Percentiles rank a stretch among this genome's conserved stretches.
Conservation (phyloP, 2,888 invertebrate genomes). For the Sericinus montela region DNA sequence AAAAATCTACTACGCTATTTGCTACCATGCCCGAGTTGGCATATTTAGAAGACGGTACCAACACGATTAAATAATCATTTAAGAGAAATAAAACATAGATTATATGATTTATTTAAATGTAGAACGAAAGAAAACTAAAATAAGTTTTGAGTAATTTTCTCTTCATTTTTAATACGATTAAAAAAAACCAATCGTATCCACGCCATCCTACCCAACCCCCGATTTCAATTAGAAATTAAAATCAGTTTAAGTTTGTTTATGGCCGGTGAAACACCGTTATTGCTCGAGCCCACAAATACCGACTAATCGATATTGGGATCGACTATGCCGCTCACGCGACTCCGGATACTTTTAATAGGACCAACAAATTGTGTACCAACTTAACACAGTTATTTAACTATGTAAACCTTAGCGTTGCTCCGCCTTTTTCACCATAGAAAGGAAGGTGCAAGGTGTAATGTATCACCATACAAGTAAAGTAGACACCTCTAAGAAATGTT, state of each 20-base stretch:
- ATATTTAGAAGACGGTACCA: too few species aligned
- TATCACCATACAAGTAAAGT: too few species aligned
- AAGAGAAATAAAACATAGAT: too few species aligned
- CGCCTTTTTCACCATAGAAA: background rate
- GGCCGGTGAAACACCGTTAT: conserved; percentile 47
- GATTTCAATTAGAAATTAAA: conserved; percentile 45
- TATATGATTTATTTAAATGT: too few species aligned
- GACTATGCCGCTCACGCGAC: conserved; percentile 20
- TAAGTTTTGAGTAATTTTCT: too few species aligned
- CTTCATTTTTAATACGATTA: too few species aligned
- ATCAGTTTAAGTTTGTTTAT: conserved; percentile 63
- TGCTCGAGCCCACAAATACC: conserved; percentile 53
- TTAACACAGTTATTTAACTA: background rate
- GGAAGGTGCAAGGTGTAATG: background rate
- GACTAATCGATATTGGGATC: conserved; percentile 57
- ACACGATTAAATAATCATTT: too few species aligned
- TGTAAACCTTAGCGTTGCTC: background rate
- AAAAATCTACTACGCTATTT: too few species aligned
- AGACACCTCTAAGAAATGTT: background rate
- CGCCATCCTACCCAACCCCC: conserved; percentile 13
- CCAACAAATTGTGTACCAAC: background rate
- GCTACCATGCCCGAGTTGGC: too few species aligned
- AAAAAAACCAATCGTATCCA: too few species aligned
- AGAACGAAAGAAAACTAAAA: background rate
- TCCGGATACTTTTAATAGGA: conserved; percentile 4